Conservation (phyloP, 2,797 vertebrate genomes). For the Garrulus glandarius region DNA sequence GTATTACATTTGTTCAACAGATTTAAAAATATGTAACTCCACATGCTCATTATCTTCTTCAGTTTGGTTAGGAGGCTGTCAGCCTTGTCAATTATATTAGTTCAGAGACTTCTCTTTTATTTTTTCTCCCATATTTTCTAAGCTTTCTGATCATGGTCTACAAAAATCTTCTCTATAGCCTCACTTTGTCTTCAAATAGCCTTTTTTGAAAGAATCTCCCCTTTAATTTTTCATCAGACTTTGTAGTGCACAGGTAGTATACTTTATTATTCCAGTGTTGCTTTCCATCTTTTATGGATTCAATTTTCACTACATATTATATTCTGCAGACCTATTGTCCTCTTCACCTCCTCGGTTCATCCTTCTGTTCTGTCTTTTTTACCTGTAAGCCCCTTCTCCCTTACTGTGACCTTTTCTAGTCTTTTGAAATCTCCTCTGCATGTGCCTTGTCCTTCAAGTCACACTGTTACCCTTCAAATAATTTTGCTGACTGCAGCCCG, state of each 20-base stretch:
- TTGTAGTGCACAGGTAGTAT: slow-evolving; percentile 8
- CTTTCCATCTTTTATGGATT: slow-evolving; percentile 49
- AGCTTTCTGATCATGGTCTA: slow-evolving; percentile 12
- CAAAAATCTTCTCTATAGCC: background rate
- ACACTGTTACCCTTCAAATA: background rate
- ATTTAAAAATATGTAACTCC: slow-evolving; percentile 8
- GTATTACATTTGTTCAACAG: background rate
- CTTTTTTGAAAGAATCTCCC: slow-evolving; percentile 1
- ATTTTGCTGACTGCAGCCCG: slow-evolving; percentile 15
- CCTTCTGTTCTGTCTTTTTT: slow-evolving; percentile 37
- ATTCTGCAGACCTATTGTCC: slow-evolving; percentile 41
- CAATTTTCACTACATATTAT: slow-evolving; percentile 15
- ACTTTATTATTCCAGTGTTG: slow-evolving; percentile 42
- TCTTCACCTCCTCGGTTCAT: slow-evolving; percentile 36
- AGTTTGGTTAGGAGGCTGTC: background rate
- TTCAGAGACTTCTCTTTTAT: background rate
- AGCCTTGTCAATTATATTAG: slow-evolving; percentile 51
- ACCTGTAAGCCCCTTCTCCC: slow-evolving; percentile 31
- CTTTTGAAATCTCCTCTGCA: slow-evolving; percentile 62
- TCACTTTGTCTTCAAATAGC: background rate
- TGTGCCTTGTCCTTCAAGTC: slow-evolving; percentile 39
- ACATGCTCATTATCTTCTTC: slow-evolving; percentile 21
- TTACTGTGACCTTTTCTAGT: slow-evolving; percentile 52
- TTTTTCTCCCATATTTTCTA: slow-evolving; percentile 8
- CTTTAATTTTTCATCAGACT: slow-evolving; percentile 37